Evolutionary conservation across 2,113 vertebrate genomes (phyloP).

Genomic region (Rynchops niger): DNA sequence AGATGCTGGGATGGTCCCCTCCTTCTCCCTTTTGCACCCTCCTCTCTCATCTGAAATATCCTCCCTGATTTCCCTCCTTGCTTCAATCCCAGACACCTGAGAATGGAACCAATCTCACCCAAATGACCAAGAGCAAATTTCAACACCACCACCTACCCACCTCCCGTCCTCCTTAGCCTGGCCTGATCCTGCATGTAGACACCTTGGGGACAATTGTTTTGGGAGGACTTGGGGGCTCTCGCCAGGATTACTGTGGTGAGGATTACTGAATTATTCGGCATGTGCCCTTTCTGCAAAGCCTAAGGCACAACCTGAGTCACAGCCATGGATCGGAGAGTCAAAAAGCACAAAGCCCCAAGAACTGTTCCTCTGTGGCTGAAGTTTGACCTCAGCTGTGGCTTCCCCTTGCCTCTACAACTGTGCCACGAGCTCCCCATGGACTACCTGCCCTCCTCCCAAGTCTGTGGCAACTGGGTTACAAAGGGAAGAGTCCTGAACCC

Average conservation of each 20-base stretch:
- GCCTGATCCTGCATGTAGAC: neutral
- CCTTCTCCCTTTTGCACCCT: neutral
- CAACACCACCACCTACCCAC: neutral
- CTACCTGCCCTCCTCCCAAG: neutral
- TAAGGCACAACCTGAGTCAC: neutral
- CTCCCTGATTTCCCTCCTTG: neutral
- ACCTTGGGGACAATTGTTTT: neutral
- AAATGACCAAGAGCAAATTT: neutral
- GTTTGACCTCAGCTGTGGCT: neutral
- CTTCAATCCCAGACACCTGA: neutral
- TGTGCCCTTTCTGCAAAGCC: neutral
- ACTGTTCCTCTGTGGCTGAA: accelerated
- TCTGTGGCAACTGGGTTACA: neutral
- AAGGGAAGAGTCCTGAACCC: neutral
- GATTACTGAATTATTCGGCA: neutral
- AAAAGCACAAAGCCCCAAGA: neutral
- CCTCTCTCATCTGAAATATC: neutral
- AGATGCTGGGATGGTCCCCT: neutral
- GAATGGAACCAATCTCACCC: neutral
- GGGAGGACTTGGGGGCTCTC: neutral
- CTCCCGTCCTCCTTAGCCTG: neutral
- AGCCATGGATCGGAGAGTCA: neutral
- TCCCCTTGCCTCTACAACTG: neutral
- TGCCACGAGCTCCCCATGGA: neutral
- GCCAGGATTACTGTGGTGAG: neutral